Percentiles rank a stretch among this genome's conserved stretches.
Evolutionary conservation across 2,888 invertebrate genomes (phyloP).

Genomic region (Papilio elwesi): DNA sequence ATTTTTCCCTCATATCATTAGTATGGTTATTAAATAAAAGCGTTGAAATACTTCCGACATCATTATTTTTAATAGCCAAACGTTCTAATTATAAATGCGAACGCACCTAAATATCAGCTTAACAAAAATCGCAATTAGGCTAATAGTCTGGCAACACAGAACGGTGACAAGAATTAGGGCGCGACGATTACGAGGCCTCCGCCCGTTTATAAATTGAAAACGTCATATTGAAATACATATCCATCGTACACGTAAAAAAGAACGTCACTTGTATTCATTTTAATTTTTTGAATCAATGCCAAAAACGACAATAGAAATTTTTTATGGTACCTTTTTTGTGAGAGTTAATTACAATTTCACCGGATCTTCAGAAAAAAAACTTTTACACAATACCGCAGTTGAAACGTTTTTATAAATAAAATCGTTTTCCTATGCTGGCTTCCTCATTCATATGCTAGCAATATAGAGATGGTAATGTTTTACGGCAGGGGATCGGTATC

Average conservation of each 20-base stretch:
- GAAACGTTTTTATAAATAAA: too few relatives aligned
- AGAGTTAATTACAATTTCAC: too few relatives aligned
- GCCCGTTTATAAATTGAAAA: slow-evolving; percentile 28
- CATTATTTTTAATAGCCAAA: not conserved
- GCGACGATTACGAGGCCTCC: slow-evolving; percentile 25
- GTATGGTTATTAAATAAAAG: too few relatives aligned
- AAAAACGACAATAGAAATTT: not conserved
- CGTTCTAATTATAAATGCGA: slow-evolving; percentile 17
- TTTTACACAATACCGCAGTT: too few relatives aligned
- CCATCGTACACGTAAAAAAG: slow-evolving; percentile 4
- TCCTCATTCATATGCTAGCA: too few relatives aligned
- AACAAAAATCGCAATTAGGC: slow-evolving; percentile 32
- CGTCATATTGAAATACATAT: slow-evolving; percentile 23
- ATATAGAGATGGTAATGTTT: too few relatives aligned
- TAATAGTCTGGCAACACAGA: slow-evolving; percentile 25
- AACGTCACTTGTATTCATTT: too few relatives aligned
- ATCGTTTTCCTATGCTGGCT: too few relatives aligned
- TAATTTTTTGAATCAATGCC: not conserved
- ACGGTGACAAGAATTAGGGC: slow-evolving; percentile 37
- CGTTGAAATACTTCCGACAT: not conserved
- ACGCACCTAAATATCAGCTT: not conserved
- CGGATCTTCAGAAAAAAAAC: too few relatives aligned
- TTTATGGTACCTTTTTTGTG: not conserved
- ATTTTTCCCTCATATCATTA: too few relatives aligned
- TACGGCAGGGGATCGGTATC: too few relatives aligned